phyloP scores from a whole-genome alignment of 2,797 vertebrate species.

The Anableps anableps region DNA sequence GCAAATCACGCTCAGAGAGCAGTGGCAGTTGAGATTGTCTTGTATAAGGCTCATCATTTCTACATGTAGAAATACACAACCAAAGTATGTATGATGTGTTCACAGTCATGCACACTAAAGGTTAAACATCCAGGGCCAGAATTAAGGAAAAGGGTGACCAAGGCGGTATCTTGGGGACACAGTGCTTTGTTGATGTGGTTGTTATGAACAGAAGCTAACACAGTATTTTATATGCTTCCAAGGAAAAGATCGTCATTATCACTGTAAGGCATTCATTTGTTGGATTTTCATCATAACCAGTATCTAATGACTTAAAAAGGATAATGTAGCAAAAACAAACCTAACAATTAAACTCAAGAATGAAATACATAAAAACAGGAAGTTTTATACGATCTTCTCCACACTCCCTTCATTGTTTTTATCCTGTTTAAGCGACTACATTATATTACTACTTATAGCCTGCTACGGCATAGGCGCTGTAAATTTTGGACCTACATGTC shows the following conservation, averaged over 20 bases:
- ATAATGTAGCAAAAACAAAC: too few relatives aligned
- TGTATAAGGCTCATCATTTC: constrained; percentile 53
- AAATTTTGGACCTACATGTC: not conserved
- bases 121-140: not conserved
- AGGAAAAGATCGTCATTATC: not conserved
- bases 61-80: constrained; percentile 45
- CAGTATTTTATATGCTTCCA: not conserved
- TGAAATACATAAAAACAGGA: too few relatives aligned
- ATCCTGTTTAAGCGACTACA: too few relatives aligned
- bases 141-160: not conserved
- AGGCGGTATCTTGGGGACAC: not conserved
- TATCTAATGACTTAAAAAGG: too few relatives aligned
- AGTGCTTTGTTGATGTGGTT: not conserved
- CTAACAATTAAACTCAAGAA: too few relatives aligned
- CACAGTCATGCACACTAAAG: constrained; percentile 28
- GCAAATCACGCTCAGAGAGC: constrained; percentile 56
- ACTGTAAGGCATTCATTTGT: not conserved
- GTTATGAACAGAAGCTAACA: not conserved
- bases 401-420: too few relatives aligned
- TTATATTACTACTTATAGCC: too few relatives aligned
- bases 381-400: too few relatives aligned
- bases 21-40: constrained; percentile 74
- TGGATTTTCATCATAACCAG: too few relatives aligned
- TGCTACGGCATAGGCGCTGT: not conserved
- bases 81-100: constrained; percentile 32